A percentile compares a stretch with the other conserved stretches of the same genome.
phyloP scores from a whole-genome alignment of 2,113 vertebrate genomes.

The Xerus inauris region DNA sequence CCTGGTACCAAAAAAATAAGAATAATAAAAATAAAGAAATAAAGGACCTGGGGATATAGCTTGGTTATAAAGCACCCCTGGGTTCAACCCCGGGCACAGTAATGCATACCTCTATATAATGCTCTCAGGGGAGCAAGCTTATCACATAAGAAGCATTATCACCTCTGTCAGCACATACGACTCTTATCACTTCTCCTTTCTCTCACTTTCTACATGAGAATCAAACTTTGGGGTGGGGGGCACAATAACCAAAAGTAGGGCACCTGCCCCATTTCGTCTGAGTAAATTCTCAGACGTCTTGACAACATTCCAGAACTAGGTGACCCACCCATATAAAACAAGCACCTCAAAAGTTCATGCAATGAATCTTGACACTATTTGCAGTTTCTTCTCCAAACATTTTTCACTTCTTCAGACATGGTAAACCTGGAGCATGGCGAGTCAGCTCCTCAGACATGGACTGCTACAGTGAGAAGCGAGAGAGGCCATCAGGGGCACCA shows the following conservation, averaged over 20 bases:
- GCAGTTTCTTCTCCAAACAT: background rate
- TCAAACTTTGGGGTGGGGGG: background rate
- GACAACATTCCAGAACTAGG: background rate
- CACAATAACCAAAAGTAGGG: background rate
- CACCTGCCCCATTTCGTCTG: background rate
- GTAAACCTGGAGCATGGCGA: accelerated
- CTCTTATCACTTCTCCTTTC: background rate
- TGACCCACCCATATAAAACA: background rate
- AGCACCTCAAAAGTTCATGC: background rate
- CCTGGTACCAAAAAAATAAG: no score
- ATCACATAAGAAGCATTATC: background rate
- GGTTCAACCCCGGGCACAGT: no score
- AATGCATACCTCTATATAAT: no score
- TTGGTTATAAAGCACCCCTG: background rate
- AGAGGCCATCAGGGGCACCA: accelerated
- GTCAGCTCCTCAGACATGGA: no score
- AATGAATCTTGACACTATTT: background rate
- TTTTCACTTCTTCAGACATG: accelerated
- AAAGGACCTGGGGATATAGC: background rate
- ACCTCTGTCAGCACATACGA: background rate
- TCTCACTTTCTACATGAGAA: background rate
- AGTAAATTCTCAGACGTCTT: background rate
- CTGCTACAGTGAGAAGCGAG: accelerated
- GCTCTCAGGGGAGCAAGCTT: background rate
- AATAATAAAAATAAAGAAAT: no score